Evolutionary conservation across 1,140 invertebrate species (phyloP).

Genomic region (Sycobia sp.): DNA sequence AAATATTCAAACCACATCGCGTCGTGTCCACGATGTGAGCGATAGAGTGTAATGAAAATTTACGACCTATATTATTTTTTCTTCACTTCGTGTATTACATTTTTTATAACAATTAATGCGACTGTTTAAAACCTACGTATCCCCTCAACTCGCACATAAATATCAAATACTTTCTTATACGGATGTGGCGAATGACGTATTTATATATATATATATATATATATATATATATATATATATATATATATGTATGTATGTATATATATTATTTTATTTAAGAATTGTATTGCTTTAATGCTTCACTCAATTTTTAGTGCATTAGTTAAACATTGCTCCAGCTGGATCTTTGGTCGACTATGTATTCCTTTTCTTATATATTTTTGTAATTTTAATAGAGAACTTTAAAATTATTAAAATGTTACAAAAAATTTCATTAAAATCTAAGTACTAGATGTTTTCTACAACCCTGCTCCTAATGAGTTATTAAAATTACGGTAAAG

Average conservation of each 20-base stretch:
- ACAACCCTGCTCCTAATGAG: no score
- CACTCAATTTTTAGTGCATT: conserved; percentile 10
- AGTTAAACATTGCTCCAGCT: conserved; percentile 3
- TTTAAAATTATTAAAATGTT: conserved; percentile 8
- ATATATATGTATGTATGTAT: no score
- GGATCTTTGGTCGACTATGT: conserved; percentile 21
- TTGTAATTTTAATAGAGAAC: conserved; percentile 17
- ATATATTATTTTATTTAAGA: conserved; percentile 19
- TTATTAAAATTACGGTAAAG: no score
- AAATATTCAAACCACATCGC: conserved; percentile 52
- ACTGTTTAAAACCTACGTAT: conserved; percentile 31
- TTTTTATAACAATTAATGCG: conserved; percentile 18
- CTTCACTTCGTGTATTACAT: neutral
- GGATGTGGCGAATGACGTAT: conserved; percentile 36
- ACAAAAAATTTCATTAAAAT: conserved; percentile 2
- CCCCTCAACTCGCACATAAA: conserved; percentile 38
- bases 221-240: no score
- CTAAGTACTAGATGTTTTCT: neutral
- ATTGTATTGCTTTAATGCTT: conserved; percentile 40
- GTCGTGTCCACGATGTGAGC: conserved; percentile 41
- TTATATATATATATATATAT: no score
- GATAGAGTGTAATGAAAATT: conserved; percentile 40
- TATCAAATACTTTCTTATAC: conserved; percentile 43
- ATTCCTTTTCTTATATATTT: neutral
- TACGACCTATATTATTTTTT: conserved; percentile 27